Base-by-base conservation (phyloP, 2,888 invertebrate genomes). In the Epinotia bilunana region DNA sequence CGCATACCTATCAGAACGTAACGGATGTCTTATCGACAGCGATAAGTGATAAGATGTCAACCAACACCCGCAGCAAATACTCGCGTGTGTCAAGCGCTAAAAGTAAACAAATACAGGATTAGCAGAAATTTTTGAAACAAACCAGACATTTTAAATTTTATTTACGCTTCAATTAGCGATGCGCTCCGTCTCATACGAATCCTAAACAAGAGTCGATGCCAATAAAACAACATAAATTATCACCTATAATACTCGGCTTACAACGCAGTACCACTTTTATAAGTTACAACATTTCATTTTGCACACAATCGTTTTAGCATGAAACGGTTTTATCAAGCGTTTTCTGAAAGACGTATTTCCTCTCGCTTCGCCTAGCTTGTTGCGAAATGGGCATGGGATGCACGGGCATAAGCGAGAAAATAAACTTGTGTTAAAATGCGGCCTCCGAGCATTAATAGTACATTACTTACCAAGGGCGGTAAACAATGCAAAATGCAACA, bases 151-250 rank as follows among this genome's bases (percentile, higher is more conserved):
- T 63, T 20, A 64, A 49, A 46, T 49, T 16, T 5, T 13, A 49
- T 23, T 43, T 53, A 23, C 53, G 55, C 49, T 53, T 49, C 9
- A 65, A 53, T 12, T 9, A 53, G 11, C 11, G 39, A 60, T 69
- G 69, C 58, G 43, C 20, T 43, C 43, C 68, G 68, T 39, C 7
- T 20, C 39, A 20, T 16, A 28, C 57, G 9, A 43, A 68, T 68
- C 57, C 43, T 58, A 58, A 43, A 33, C 13, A 53, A 39, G 39
- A 58, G 0, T 76, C 75, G 75, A 78, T 86, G 87, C 86, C 79
- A 86, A 84, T 84, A 83, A 85, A 77, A n/a, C n/a, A 83, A 84
- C 78, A 79, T 78, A 74, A 43, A 20, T 77, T 80, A 79, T 77
- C 72, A 72, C 76, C 80, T 84, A 84, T 76, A 78, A 76, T 75